Evolutionary conservation across 1,140 invertebrate species (phyloP).

Genomic region (Proctacanthus coquilletti): DNA sequence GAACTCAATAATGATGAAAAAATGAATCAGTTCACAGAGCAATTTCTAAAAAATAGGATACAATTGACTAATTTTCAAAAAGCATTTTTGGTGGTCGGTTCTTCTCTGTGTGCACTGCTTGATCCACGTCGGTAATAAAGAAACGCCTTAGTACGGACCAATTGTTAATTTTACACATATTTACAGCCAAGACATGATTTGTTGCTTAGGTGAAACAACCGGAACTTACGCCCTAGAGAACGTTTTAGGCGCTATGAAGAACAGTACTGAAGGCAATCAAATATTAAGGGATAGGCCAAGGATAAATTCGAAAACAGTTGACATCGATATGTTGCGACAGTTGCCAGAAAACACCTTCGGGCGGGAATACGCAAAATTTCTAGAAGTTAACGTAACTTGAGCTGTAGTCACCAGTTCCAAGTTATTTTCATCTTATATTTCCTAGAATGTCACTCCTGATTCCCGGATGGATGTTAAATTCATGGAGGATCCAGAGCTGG

Average conservation of each 20-base stretch:
- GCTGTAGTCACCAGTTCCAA: neutral
- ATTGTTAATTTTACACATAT: conserved; percentile 11
- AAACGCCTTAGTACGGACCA: neutral
- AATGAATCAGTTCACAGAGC: conserved; percentile 14
- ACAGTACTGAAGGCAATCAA: conserved; percentile 46
- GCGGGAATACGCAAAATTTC: conserved; percentile 66
- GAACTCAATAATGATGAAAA: neutral
- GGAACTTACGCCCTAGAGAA: conserved; percentile 51
- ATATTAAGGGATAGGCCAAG: conserved; percentile 68
- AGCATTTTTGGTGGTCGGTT: conserved; percentile 57
- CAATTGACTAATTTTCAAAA: conserved; percentile 57
- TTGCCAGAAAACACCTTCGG: conserved; percentile 73
- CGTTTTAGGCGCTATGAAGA: conserved; percentile 43
- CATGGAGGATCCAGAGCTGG: conserved; percentile 76
- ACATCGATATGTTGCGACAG: conserved; percentile 51
- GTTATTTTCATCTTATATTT: conserved; percentile 10
- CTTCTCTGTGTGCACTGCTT: conserved; percentile 54
- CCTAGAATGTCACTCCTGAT: conserved; percentile 82
- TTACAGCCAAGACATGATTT: conserved; percentile 84
- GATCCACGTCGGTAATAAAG: conserved; percentile 40
- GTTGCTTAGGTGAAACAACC: conserved; percentile 80
- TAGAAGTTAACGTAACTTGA: conserved; percentile 52
- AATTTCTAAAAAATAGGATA: conserved; percentile 44
- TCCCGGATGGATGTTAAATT: conserved; percentile 76
- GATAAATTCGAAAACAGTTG: conserved; percentile 70